These are phyloP conservation scores for Allolobophora icterica DNA, from an alignment of 2,888 invertebrate genomes.

Conservation along the genomic window DNA sequence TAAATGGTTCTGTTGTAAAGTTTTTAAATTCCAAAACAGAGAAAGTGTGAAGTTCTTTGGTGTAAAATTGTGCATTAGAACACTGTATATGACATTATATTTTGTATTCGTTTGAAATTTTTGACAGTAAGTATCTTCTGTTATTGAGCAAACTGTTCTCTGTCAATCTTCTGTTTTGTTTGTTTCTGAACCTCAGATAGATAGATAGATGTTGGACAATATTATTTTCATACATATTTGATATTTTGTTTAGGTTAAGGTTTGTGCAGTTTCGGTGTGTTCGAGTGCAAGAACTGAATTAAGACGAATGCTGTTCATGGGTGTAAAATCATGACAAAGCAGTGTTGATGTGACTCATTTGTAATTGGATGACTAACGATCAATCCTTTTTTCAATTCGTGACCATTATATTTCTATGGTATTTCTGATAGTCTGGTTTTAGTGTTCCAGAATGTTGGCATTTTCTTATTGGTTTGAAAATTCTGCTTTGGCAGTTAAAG, in stretches of 20 bases:
- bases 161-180: background rate
- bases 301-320: background rate
- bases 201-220: background rate
- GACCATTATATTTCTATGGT: background rate
- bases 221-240: background rate
- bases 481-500: background rate
- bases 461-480: background rate
- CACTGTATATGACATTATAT: background rate
- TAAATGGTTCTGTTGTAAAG: background rate
- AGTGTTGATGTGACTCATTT: background rate
- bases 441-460: background rate
- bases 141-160: background rate
- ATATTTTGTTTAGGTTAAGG: slow-evolving; percentile 1
- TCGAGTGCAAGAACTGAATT: background rate
- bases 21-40: background rate
- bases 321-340: background rate
- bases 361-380: background rate
- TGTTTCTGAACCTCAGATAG: background rate
- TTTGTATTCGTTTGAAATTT: background rate
- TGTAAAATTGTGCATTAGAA: background rate
- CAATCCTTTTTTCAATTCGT: background rate
- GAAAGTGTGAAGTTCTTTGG: background rate
- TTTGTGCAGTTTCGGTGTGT: background rate
- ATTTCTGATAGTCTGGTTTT: background rate
- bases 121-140: background rate